Percentiles rank a stretch among this genome's conserved stretches.
phyloP scores from a whole-genome alignment of 2,113 vertebrate genomes.

The Ochotona curzoniae region DNA sequence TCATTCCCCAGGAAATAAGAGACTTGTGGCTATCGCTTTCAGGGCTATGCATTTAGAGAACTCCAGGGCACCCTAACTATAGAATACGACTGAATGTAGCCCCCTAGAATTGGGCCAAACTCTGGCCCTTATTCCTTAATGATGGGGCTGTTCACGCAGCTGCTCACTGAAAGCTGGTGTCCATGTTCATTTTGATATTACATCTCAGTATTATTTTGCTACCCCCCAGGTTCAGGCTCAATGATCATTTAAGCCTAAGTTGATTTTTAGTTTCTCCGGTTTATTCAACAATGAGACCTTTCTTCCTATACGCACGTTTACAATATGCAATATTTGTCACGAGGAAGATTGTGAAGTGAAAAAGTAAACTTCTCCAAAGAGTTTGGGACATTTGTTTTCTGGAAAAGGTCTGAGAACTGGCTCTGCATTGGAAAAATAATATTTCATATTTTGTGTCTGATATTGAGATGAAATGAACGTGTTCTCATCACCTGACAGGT shows the following conservation, averaged over 20 bases:
- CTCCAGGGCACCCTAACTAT: not conserved
- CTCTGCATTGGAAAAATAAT: not conserved
- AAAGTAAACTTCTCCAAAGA: not conserved
- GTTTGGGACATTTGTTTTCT: not conserved
- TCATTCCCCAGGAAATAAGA: not conserved
- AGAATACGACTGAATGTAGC: not conserved
- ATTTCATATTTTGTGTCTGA: not conserved
- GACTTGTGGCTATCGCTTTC: not conserved
- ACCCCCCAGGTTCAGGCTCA: not conserved
- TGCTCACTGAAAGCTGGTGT: not conserved
- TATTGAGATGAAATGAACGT: conserved; percentile 27
- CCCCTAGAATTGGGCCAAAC: not conserved
- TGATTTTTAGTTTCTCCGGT: not conserved
- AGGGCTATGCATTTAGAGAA: not conserved
- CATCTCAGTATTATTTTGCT: not conserved
- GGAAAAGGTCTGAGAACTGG: not conserved
- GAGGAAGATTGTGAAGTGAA: not conserved
- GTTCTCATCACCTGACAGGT: not conserved
- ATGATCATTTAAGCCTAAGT: not conserved
- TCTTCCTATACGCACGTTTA: not conserved
- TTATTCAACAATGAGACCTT: not conserved
- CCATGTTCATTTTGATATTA: not conserved
- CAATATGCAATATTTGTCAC: not conserved
- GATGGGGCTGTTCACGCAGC: not conserved
- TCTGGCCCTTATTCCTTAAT: not conserved